Conservation (phyloP, 2,113 vertebrate genomes). For the Rhea americana region DNA sequence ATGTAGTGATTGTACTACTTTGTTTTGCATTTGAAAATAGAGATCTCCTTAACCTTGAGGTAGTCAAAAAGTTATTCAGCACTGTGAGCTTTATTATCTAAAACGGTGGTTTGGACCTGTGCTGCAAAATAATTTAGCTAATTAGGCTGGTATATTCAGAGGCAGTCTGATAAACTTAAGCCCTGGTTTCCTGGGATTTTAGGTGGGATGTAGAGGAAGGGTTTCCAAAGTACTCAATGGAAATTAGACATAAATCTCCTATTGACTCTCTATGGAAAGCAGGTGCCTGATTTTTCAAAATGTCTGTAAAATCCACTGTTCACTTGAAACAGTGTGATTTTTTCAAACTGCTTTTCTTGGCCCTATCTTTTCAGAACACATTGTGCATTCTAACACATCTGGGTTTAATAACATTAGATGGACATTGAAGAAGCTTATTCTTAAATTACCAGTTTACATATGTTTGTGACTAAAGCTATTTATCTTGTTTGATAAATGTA, state of each 20-base stretch:
- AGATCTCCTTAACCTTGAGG: background rate
- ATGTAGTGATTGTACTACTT: background rate
- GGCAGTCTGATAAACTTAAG: background rate
- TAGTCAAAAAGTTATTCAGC: background rate
- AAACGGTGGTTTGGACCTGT: background rate
- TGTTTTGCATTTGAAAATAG: background rate
- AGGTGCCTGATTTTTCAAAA: background rate
- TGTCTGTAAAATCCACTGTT: background rate
- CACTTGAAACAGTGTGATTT: background rate
- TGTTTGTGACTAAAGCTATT: background rate
- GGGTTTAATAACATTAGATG: background rate
- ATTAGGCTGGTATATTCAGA: background rate
- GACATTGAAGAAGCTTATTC: background rate
- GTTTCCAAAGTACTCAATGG: background rate
- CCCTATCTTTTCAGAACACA: background rate
- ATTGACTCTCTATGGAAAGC: background rate
- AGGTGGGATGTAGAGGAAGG: background rate
- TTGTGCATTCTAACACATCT: background rate
- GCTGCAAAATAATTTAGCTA: background rate
- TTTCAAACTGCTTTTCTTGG: background rate
- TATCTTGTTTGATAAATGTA: background rate
- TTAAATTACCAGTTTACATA: background rate
- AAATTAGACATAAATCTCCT: background rate
- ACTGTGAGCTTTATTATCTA: background rate
- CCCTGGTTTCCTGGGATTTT: background rate